Evolutionary conservation across 2,113 vertebrate species (phyloP).

Genomic region (Daphoenositta chrysoptera): DNA sequence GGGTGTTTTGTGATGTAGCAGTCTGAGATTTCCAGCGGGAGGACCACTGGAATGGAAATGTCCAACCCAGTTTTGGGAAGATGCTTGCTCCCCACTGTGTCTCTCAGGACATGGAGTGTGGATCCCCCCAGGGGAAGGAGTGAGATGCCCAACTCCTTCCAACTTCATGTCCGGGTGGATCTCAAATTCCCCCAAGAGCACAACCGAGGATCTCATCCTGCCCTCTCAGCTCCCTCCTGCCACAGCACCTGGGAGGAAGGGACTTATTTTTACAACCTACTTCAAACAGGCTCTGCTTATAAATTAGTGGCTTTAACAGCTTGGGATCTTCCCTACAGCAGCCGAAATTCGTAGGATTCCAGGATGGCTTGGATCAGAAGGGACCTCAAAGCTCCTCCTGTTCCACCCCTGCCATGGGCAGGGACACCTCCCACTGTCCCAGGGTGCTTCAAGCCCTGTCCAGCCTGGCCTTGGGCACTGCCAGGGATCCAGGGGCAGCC

Average conservation of each 20-base stretch:
- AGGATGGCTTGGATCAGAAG: background rate
- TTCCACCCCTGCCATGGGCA: background rate
- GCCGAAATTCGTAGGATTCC: background rate
- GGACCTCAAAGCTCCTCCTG: fast-evolving
- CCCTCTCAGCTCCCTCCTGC: background rate
- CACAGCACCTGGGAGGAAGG: background rate
- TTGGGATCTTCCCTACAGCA: background rate
- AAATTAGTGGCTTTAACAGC: background rate
- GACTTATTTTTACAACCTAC: background rate
- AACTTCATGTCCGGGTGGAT: fast-evolving
- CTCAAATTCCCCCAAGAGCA: background rate
- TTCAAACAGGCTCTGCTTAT: background rate
- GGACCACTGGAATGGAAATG: background rate
- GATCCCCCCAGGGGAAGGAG: background rate
- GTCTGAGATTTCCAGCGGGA: background rate
- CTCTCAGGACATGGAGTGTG: background rate
- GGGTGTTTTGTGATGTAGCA: background rate
- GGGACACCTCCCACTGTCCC: fast-evolving
- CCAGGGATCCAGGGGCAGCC: background rate
- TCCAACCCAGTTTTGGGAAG: background rate
- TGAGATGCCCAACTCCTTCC: background rate
- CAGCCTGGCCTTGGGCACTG: fast-evolving
- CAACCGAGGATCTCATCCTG: background rate
- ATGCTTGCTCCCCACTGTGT: background rate
- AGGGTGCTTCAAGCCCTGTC: fast-evolving